Evolutionary conservation across 2,888 invertebrate genomes (phyloP).

Genomic region (Cyclophora albipunctata): DNA sequence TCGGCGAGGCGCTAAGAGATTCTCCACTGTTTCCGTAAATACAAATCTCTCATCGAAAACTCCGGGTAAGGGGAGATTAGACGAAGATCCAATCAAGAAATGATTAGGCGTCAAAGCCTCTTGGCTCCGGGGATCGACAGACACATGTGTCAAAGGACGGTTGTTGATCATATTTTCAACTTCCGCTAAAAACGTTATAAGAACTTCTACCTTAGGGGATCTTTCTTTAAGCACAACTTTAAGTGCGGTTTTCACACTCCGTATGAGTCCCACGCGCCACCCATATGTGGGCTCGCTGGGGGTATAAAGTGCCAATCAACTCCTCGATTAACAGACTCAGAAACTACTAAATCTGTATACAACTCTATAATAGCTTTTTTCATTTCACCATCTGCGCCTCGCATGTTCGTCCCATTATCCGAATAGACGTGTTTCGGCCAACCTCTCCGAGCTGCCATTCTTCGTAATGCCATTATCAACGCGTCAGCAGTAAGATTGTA

Average conservation of each 20-base stretch:
- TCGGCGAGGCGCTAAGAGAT: neutral
- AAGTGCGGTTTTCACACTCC: too few species aligned
- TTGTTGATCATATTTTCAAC: constrained; percentile 12
- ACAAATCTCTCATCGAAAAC: constrained; percentile 5
- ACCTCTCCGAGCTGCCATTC: constrained; percentile 10
- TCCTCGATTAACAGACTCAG: too few species aligned
- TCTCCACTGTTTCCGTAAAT: constrained; percentile 4
- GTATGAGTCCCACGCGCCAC: too few species aligned
- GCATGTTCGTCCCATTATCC: constrained; percentile 16
- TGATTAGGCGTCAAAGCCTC: constrained; percentile 13
- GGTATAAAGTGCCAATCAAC: too few species aligned
- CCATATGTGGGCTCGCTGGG: too few species aligned
- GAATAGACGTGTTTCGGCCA: constrained; percentile 10
- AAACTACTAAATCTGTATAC: neutral
- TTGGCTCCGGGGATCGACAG: constrained; percentile 3
- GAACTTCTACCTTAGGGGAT: constrained; percentile 4
- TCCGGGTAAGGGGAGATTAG: constrained; percentile 5
- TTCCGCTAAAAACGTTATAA: constrained; percentile 5
- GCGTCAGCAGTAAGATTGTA: constrained; percentile 7
- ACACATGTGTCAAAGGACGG: constrained; percentile 6
- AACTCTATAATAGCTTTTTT: constrained; percentile 1
- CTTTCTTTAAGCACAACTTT: constrained; percentile 3
- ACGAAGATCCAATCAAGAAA: constrained; percentile 9
- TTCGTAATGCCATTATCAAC: constrained; percentile 11
- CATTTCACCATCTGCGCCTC: constrained; percentile 7